A percentile compares a stretch with the other conserved stretches of the same genome.
Evolutionary conservation across 1,140 invertebrate species (phyloP).

Genomic region (Hyles vespertilio): DNA sequence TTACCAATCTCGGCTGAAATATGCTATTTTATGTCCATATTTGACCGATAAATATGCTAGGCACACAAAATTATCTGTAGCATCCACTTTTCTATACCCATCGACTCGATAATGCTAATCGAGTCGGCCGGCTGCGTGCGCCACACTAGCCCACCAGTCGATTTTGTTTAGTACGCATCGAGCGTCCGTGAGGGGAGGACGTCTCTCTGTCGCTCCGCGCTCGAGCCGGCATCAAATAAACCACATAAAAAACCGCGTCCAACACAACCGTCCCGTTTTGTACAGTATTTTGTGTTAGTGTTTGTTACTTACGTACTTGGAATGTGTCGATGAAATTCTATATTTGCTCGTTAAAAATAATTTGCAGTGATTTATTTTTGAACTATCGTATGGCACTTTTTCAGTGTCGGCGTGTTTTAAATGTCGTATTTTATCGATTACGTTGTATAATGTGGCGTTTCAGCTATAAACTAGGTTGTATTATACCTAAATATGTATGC

Average conservation of each 20-base stretch:
- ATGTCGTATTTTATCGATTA: no score
- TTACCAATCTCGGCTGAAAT: no score
- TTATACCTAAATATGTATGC: no score
- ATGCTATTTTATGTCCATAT: neutral
- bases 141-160: conserved; percentile 53
- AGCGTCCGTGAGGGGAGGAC: conserved; percentile 33
- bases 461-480: no score
- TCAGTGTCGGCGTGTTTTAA: no score
- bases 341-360: neutral
- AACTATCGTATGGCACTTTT: no score
- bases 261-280: conserved; percentile 35
- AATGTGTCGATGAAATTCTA: neutral
- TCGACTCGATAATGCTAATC: conserved; percentile 57
- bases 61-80: neutral
- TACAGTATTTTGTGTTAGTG: neutral
- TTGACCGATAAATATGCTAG: conserved; percentile 7
- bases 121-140: conserved; percentile 44
- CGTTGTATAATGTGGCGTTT: no score
- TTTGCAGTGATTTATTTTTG: neutral
- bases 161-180: conserved; percentile 58
- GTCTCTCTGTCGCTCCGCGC: conserved; percentile 26
- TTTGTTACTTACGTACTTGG: neutral
- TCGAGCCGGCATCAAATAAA: conserved; percentile 14
- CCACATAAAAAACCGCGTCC: conserved; percentile 30
- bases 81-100: conserved; percentile 24